phyloP scores from a whole-genome alignment of 2,888 invertebrate genomes.

The Sinohyriopsis cumingii region DNA sequence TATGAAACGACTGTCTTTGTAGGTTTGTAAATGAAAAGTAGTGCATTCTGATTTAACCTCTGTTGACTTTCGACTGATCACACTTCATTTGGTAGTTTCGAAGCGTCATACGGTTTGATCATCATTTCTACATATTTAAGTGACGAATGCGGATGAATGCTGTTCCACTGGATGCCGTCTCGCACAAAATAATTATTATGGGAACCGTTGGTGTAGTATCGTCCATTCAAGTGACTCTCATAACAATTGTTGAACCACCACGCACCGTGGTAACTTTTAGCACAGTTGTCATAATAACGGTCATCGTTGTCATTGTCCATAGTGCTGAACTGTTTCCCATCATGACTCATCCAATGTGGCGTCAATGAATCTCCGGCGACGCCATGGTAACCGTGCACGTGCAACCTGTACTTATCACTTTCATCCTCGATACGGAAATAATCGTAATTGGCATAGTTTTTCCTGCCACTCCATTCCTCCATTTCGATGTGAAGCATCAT shows the following conservation, averaged over 20 bases:
- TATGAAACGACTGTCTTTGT: too few relatives aligned
- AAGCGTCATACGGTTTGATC: slow-evolving; percentile 55
- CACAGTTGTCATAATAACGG: slow-evolving; percentile 69
- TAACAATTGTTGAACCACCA: slow-evolving; percentile 71
- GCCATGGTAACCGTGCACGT: slow-evolving; percentile 83
- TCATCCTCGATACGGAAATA: slow-evolving; percentile 81
- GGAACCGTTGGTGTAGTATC: slow-evolving; percentile 65
- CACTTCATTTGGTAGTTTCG: slow-evolving; percentile 43
- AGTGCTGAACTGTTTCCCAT: slow-evolving; percentile 92
- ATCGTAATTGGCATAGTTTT: slow-evolving; percentile 86
- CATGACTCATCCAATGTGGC: slow-evolving; percentile 81
- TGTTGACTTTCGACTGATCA: slow-evolving; percentile 9
- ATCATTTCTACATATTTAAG: slow-evolving; percentile 67
- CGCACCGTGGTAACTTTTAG: slow-evolving; percentile 65
- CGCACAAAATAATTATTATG: slow-evolving; percentile 68
- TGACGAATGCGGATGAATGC: slow-evolving; percentile 66
- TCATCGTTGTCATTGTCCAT: slow-evolving; percentile 90
- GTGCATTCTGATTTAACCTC: background rate
- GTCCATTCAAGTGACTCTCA: slow-evolving; percentile 69
- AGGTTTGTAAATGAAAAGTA: too few relatives aligned
- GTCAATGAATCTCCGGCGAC: slow-evolving; percentile 90
- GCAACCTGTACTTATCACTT: slow-evolving; percentile 82
- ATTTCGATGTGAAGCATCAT: slow-evolving; percentile 87
- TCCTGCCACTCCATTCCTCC: slow-evolving; percentile 87
- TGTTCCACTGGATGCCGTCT: slow-evolving; percentile 70